Evolutionary conservation across 1,140 invertebrate genomes (phyloP), one percentile per base, ranked within the genome.

Genomic region (Nixonia krombeini): DNA sequence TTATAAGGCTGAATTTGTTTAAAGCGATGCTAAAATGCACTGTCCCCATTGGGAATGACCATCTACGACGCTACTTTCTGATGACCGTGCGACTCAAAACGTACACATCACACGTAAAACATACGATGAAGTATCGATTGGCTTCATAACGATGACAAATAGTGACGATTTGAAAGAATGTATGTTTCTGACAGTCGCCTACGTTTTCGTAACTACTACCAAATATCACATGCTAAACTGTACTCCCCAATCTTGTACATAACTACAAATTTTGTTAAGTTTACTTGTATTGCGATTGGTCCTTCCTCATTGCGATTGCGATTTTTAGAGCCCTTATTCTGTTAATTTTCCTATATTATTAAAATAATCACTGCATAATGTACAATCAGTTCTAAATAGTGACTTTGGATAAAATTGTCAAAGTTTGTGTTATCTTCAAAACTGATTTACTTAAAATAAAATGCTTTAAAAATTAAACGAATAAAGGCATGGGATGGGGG

Each of bases 231-330:
- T 42, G 44, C 51, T 57, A 58, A 62, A 61, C 40, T 58, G 53
- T 55, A 51, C 51, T 61, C 56, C 65, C 52, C 64, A 51, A 51
- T 59, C 28, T 56, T 17, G 29, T 46, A 10, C 17, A 42, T 41
- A 49, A 51, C 56, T 55, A 61, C 46, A 33, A 61, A 62, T 62
- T 61, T 49, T 28, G 41, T 50, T 35, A 53, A 44, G 44, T 63
- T 69, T 69, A 62, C 47, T 59, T 53, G 50, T 59, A 63, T 69
- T 63, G 53, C 66, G 44, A 37, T 68, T 68, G 59, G 64, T 67
- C 51, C 64, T 61, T 67, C 51, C 38, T 57, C 52, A 51, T 67
- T 21, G 45, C 38, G 26, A 46, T 41, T 17, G 25, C 44, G 46
- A 38, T 28, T 42, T 46, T 23, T 31, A 17, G 7, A 9, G 6